Evolutionary conservation across 2,113 vertebrate genomes (phyloP), one percentile per base, ranked within the genome.

Genomic region (Antechinus stuartii): DNA sequence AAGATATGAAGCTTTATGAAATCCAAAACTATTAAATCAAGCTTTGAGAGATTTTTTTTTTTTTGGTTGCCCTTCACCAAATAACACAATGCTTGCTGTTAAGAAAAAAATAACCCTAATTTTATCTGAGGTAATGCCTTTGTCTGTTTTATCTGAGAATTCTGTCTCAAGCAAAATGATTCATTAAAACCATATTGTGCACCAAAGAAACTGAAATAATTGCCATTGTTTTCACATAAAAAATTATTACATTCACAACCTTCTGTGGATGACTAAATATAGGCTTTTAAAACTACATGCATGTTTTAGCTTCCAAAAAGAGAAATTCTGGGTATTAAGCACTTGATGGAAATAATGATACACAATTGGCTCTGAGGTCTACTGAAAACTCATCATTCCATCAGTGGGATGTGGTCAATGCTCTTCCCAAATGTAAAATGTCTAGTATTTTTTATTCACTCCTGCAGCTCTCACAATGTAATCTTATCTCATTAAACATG

Each of bases 401-500:
- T 94, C 89, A 95, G 42, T 95, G 90, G 92, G 96, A 93, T 94
- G 42, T 93, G 56, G 93, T 54, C 93, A 90, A 95, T 95, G 27
- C 91, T 94, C 46, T 97, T 97, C 49, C 94, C 98, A 98, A 89
- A 95, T 49, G 93, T 95, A 57, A 94, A 98, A 97, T 96, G 55
- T 96, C 93, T 53, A 94, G 49, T 76, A 94, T 27, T 97, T 98
- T 98, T 98, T 93, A 97, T 61, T 94, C 97, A 55, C 14, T 93
- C 96, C 93, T 96, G 56, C 95, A 91, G 30, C 9, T 91, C 95
- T 98, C 97, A 94, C 98, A 98, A 94, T 97, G 90, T 84, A 95
- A 92, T 91, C 96, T 89, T 96, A 54, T 47, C 96, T 98, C 98
- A 98, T 97, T 97, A 97, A 97, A 95, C 93, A 92, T 23, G 0